Conservation (phyloP, 2,888 invertebrate genomes). For the Eurytoma adleriae region DNA sequence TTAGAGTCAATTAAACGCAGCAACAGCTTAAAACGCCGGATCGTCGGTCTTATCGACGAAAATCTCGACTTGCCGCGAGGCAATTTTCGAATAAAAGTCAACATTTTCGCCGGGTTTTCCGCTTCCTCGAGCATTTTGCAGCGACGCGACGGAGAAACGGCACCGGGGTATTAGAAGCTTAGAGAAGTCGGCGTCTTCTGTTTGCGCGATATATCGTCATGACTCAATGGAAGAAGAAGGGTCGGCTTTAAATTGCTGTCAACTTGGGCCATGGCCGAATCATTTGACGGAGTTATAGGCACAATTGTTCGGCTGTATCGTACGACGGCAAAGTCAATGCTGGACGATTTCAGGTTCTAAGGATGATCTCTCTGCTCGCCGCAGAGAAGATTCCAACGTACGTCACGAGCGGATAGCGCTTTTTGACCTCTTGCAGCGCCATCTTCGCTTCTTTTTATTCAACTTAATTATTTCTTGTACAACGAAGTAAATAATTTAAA, state of each 20-base stretch:
- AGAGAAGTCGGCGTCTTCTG: constrained; percentile 44
- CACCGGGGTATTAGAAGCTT: not conserved
- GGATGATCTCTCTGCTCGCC: constrained; percentile 3
- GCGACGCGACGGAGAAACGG: too few species aligned
- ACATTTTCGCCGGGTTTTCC: too few species aligned
- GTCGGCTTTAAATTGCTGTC: constrained; percentile 72
- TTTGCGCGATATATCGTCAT: constrained; percentile 35
- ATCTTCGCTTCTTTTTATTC: not conserved
- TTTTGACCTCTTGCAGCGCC: too few species aligned
- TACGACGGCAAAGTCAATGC: constrained; percentile 45
- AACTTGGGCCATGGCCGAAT: constrained; percentile 75
- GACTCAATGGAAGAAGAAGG: constrained; percentile 43
- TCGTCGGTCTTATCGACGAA: too few species aligned
- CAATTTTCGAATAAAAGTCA: too few species aligned
- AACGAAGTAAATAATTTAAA: too few species aligned
- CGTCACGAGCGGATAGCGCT: not conserved
- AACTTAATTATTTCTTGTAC: too few species aligned
- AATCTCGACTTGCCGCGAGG: too few species aligned
- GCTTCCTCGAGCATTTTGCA: too few species aligned
- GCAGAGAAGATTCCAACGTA: constrained; percentile 37
- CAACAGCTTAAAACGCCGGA: too few species aligned
- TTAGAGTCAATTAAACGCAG: too few species aligned
- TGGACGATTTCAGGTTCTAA: constrained; percentile 31
- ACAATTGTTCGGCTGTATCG: constrained; percentile 61
- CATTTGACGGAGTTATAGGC: constrained; percentile 71